phyloP scores from a whole-genome alignment of 2,888 invertebrate species.

The Tenodera sinensis region DNA sequence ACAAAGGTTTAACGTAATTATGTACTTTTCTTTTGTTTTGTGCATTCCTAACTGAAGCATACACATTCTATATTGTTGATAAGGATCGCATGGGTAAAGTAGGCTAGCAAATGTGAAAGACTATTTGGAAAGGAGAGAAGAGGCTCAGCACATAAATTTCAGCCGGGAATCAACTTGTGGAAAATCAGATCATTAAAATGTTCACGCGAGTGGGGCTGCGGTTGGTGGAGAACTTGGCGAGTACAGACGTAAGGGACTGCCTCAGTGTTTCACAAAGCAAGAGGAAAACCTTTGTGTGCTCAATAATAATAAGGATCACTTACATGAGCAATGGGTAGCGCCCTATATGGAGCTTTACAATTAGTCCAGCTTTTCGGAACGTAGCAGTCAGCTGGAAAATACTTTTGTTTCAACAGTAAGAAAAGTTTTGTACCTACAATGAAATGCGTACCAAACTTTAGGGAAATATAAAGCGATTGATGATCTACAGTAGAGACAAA shows the following conservation, averaged over 20 bases:
- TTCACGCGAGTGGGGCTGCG: not conserved
- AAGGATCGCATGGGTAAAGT: not conserved
- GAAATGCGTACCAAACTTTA: too few relatives aligned
- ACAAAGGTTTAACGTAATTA: too few relatives aligned
- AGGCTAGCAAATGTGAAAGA: not conserved
- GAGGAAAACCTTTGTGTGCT: not conserved
- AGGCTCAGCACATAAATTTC: not conserved
- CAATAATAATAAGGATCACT: not conserved
- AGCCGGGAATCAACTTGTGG: not conserved
- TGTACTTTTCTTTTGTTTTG: too few relatives aligned
- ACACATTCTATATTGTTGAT: too few relatives aligned
- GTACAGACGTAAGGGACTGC: not conserved
- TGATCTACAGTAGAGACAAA: too few relatives aligned
- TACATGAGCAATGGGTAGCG: not conserved
- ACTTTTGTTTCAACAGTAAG: too few relatives aligned
- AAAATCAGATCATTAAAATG: not conserved
- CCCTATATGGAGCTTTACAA: not conserved
- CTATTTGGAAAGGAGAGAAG: not conserved
- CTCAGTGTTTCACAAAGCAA: not conserved
- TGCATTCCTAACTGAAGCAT: too few relatives aligned
- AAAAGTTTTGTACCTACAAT: too few relatives aligned
- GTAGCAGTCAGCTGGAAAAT: too few relatives aligned
- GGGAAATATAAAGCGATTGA: too few relatives aligned
- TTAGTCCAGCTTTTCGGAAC: not conserved
- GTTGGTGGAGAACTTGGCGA: not conserved